Percentiles rank a stretch among this genome's conserved stretches.
Evolutionary conservation across 2,888 invertebrate genomes (phyloP).

Genomic region (Autographa gamma): DNA sequence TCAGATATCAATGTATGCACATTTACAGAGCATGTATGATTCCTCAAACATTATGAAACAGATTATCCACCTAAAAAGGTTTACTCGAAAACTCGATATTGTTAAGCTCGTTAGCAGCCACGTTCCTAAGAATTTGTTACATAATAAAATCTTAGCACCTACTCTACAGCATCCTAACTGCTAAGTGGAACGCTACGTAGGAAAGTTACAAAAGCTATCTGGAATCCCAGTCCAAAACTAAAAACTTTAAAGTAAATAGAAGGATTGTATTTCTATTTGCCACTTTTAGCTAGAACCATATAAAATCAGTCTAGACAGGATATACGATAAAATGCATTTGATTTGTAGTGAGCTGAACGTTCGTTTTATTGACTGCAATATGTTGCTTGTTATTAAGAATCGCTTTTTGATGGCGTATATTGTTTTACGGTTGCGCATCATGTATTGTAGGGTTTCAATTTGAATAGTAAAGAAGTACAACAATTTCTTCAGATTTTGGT

Average conservation of each 20-base stretch:
- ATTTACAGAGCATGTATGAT: background rate
- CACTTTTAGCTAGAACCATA: conserved; percentile 21
- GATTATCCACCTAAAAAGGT: background rate
- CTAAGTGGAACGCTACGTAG: background rate
- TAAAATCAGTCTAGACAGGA: conserved; percentile 54
- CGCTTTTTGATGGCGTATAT: background rate
- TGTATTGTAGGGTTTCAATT: background rate
- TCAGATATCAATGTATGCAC: too few relatives aligned
- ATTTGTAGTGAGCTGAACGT: background rate
- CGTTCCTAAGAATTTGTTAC: background rate
- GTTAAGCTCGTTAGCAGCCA: background rate
- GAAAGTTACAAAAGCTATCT: background rate
- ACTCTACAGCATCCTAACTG: background rate
- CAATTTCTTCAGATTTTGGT: too few relatives aligned
- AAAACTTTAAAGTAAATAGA: conserved; percentile 10
- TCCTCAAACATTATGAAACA: background rate
- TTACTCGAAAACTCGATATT: background rate
- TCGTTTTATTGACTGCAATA: background rate
- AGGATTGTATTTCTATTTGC: conserved; percentile 11
- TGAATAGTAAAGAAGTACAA: background rate
- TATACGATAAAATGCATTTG: conserved; percentile 13
- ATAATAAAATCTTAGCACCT: background rate
- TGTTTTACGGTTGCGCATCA: background rate
- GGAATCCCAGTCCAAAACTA: conserved; percentile 8
- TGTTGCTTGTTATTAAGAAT: background rate